Evolutionary conservation across 1,140 invertebrate genomes (phyloP).

Genomic region (Pantala flavescens): DNA sequence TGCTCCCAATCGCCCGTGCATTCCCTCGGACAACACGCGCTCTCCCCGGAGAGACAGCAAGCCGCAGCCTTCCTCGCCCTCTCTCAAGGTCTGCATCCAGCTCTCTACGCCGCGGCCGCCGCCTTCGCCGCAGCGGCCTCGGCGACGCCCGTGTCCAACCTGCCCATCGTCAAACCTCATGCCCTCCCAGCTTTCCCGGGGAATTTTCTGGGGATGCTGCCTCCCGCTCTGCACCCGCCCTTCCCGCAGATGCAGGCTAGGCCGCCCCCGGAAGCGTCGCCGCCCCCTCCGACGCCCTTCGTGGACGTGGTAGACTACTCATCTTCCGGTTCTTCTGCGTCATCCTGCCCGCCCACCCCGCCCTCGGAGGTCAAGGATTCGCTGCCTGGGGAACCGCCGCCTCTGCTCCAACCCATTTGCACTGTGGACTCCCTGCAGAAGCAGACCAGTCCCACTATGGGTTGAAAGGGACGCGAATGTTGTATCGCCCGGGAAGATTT

Average conservation of each 20-base stretch:
- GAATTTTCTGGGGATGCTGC: neutral
- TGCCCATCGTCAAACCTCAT: neutral
- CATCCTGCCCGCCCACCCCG: neutral
- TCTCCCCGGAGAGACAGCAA: neutral
- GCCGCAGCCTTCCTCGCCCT: neutral
- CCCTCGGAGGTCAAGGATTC: too few relatives aligned
- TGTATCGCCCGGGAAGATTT: too few relatives aligned
- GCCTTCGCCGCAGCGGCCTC: conserved; percentile 1
- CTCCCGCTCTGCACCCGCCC: conserved; percentile 18
- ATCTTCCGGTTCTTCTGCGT: neutral
- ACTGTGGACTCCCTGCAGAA: too few relatives aligned
- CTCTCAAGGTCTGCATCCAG: neutral
- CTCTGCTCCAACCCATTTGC: too few relatives aligned
- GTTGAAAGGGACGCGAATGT: too few relatives aligned
- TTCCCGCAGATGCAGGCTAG: conserved; percentile 14
- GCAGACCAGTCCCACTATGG: too few relatives aligned
- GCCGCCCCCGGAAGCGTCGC: conserved; percentile 9
- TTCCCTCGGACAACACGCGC: neutral
- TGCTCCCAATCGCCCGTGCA: neutral
- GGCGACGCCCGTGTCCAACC: neutral
- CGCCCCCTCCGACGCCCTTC: neutral
- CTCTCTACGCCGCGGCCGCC: neutral
- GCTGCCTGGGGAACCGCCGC: too few relatives aligned
- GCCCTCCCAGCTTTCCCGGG: neutral
- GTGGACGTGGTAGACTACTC: neutral